Evolutionary conservation across 2,113 vertebrate genomes (phyloP), one percentile per base, ranked within the genome.

Genomic region (Leptocoma aspasia): DNA sequence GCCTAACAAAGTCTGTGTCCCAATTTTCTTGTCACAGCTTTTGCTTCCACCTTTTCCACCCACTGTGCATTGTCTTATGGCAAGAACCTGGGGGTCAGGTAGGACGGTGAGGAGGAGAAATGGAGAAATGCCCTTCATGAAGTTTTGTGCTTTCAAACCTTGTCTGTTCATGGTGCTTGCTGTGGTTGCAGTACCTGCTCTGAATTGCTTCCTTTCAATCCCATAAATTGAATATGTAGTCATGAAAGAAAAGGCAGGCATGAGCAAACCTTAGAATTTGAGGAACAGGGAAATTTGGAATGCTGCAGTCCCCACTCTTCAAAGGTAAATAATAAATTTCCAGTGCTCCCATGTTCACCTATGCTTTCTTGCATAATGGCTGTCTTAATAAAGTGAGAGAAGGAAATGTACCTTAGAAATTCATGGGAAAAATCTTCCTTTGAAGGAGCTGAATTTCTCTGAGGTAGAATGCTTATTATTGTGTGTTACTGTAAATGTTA

Each of bases 401-500:
- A 65, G 23, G 42, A 85, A 73, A 70, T 21, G 59, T 33, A 30
- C 35, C 30, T 49, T 52, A 56, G 1, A 49, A 21, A 66, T 20
- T 18, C 7, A 3, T 37, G 56, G 59, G 10, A 11, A 76, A 65
- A 73, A 5, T 13, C 21, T 44, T 71, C 26, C 45, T 59, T 50
- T 26, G 30, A 86, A 81, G n/a, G 47, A 59, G 49, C 42, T 61
- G 60, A 83, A 44, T 21, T 44, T 95, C n/a, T 81, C 84, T 1
- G 95, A 95, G 94, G 97, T 94, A 92, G 95, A 94, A 90, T 92
- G 90, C 54, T 12, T 64, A n/a, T 85, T 69, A 21, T 47, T 49
- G 17, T 59, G 37, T 65, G 63, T 63, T 33, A 41, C 54, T 41
- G 54, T 59, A 59, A 53, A 23, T 57, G 65, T 35, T 66, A 13